Evolutionary conservation across 2,888 invertebrate genomes (phyloP), one percentile per base, ranked within the genome.

Genomic region (Diplolepis rosae): DNA sequence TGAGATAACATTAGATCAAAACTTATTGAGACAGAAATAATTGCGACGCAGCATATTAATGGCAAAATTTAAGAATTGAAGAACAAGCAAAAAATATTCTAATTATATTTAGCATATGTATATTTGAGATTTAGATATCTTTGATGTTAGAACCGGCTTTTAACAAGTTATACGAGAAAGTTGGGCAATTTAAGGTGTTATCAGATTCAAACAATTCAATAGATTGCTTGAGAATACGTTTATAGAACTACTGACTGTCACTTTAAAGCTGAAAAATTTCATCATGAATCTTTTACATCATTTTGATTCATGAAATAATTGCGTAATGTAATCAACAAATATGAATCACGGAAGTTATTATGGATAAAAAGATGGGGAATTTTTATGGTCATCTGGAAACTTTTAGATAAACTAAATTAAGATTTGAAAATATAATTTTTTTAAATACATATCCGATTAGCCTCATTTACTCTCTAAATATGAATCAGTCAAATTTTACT

Each of bases 1-100:
- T 6, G n/a, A 39, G 22, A 22, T 15, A 39, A 39, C 61, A 61
- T 39, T 24, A 32, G 61, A 61, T 61, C 39, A 39, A 22, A 61
- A 35, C 24, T 61, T n/a, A n/a, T n/a, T n/a, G 61, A 61, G 35
- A 61, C 35, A 39, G n/a, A n/a, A 61, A 61, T 22, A 61, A n/a
- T 61, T 61, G 11, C 5, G 39, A 18, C 2, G 13, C 39, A 13
- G 61, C 35, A 61, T 61, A 61, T 61, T 61, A 13, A 61, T 61
- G n/a, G 24, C 2, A n/a, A 61, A 61, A 56, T 56, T 56, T 56
- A 32, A 9, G 7, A 52, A 52, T 52, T 52, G 9, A 27, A 28
- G n/a, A 52, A 13, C 30, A 5, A 22, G 4, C 1, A 32, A 3
- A 56, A 35, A 35, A 35, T 22, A 61, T 61, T 61, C 61, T 24